Conservation (phyloP, 2,113 vertebrate genomes). For the Aptenodytes forsteri region DNA sequence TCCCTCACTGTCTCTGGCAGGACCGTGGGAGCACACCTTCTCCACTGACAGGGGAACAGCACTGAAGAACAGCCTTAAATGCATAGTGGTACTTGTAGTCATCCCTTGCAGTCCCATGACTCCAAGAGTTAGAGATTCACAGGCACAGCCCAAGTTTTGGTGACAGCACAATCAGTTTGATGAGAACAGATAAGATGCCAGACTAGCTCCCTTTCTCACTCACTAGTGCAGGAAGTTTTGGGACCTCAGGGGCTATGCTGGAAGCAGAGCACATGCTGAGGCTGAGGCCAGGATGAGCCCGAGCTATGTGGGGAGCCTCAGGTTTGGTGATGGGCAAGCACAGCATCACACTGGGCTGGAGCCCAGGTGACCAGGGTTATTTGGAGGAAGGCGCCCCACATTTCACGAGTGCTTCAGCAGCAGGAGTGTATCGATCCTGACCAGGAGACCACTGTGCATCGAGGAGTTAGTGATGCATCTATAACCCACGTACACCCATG, state of each 20-base stretch:
- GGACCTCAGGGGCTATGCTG: not conserved
- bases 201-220: not conserved
- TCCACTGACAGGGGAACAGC: not conserved
- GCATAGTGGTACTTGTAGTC: not conserved
- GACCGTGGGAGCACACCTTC: not conserved
- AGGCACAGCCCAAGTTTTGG: not conserved
- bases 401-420: not conserved
- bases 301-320: not conserved
- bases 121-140: not conserved
- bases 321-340: not conserved
- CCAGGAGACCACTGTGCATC: not conserved
- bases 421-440: not conserved
- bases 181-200: not conserved
- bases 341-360: not conserved
- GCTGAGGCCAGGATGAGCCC: not conserved
- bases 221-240: not conserved
- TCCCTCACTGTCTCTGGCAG: not conserved
- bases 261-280: not conserved
- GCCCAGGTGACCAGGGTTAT: not conserved
- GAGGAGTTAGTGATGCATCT: not conserved
- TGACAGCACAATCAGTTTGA: not conserved
- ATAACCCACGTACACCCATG: fast-evolving
- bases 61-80: not conserved
- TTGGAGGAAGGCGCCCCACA: not conserved
- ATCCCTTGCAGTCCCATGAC: not conserved